Evolutionary conservation across 2,113 vertebrate species (phyloP).

Genomic region (Grammomys surdaster): DNA sequence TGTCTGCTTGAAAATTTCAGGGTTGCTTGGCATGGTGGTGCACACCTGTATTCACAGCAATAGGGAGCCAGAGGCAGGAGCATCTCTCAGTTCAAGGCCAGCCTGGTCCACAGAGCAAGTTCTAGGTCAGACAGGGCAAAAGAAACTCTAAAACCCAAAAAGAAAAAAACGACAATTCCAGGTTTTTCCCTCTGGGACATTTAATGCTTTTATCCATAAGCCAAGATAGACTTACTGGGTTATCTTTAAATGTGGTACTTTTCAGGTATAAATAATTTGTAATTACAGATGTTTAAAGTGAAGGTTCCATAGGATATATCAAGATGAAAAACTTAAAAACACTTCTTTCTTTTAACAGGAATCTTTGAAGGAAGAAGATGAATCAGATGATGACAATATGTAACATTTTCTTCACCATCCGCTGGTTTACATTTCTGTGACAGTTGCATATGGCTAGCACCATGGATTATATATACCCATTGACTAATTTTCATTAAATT

Average conservation of each 20-base stretch:
- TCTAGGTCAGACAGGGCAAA: background rate
- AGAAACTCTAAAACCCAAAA: background rate
- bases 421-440: slow-evolving; percentile 76
- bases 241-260: background rate
- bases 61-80: background rate
- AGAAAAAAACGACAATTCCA: background rate
- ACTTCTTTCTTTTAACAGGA: slow-evolving; percentile 89
- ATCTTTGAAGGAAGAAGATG: slow-evolving; percentile 98
- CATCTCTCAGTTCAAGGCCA: background rate
- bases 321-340: slow-evolving; percentile 40
- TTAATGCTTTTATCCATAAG: slow-evolving; percentile 9
- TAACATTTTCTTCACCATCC: slow-evolving; percentile 86
- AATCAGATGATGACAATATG: slow-evolving; percentile 99
- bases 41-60: background rate
- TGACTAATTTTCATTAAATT: slow-evolving; percentile 88
- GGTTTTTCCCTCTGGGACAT: background rate
- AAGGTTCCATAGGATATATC: background rate
- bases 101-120: background rate
- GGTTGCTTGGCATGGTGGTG: background rate
- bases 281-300: background rate
- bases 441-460: slow-evolving; percentile 60
- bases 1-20: background rate
- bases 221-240: background rate
- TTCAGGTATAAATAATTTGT: slow-evolving; percentile 22
- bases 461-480: slow-evolving; percentile 58